These are phyloP conservation scores for Potamarius usumacintae DNA, from an alignment of 2,113 vertebrate genomes.

Conservation along the genomic window DNA sequence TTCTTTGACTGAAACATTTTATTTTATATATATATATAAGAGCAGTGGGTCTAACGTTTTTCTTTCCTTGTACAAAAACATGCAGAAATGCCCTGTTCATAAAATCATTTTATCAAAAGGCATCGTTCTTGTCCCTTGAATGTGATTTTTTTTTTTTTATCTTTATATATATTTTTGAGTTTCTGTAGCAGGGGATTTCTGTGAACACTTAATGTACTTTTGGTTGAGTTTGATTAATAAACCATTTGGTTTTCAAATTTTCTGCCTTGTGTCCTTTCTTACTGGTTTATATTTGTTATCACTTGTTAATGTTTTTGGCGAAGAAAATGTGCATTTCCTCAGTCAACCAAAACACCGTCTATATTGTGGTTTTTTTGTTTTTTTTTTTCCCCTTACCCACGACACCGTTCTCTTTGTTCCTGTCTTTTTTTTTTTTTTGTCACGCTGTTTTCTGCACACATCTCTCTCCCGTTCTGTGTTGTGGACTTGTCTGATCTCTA, in stretches of 20 bases:
- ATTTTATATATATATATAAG: background rate
- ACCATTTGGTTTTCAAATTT: constrained; percentile 31
- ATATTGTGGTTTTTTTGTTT: constrained; percentile 27
- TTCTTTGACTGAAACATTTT: background rate
- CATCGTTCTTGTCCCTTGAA: background rate
- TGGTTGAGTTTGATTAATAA: constrained; percentile 33
- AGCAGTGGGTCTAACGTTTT: too few relatives aligned
- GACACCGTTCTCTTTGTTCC: constrained; percentile 15
- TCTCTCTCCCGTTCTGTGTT: constrained; percentile 43
- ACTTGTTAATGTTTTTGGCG: background rate
- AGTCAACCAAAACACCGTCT: constrained; percentile 3
- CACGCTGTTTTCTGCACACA: constrained; percentile 29
- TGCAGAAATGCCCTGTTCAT: background rate
- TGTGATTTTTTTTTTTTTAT: background rate
- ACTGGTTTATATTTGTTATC: background rate
- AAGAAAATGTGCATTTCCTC: background rate
- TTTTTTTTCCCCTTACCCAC: constrained; percentile 11
- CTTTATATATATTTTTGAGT: background rate
- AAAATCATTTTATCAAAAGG: background rate
- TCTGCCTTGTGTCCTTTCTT: constrained; percentile 46
- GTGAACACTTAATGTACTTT: background rate
- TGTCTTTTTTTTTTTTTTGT: constrained; percentile 30
- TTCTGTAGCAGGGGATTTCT: background rate
- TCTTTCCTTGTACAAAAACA: background rate
- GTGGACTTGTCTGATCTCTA: constrained; percentile 55